Conservation (phyloP, 53 echinoderm and acorn worm genomes). For the Hippasteria phrygiana region DNA sequence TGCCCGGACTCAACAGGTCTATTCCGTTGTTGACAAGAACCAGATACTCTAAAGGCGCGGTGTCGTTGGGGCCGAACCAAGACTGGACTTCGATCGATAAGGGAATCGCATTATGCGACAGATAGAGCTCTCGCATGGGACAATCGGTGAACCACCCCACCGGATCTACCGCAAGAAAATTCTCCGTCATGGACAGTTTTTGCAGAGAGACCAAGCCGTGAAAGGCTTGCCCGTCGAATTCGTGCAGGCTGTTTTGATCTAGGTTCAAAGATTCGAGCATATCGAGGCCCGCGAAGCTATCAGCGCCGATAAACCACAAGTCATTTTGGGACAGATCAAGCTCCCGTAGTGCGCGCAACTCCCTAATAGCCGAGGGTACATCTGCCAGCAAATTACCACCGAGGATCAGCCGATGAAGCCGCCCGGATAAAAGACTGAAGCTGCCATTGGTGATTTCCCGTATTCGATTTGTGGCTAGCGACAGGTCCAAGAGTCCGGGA, state of each 20-base stretch:
- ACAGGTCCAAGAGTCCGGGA: constrained; percentile 33
- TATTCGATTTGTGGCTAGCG: constrained; percentile 30
- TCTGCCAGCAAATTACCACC: constrained; percentile 30
- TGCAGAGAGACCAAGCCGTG: constrained; percentile 4
- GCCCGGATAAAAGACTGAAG: neutral
- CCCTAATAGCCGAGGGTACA: constrained; percentile 31
- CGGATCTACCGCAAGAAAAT: constrained; percentile 26
- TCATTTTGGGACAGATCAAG: constrained; percentile 35
- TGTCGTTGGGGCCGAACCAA: constrained; percentile 24
- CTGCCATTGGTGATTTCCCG: constrained; percentile 45
- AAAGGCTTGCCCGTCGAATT: constrained; percentile 31
- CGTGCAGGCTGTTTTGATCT: constrained; percentile 17
- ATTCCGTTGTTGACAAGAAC: constrained; percentile 31
- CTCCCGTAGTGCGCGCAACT: constrained; percentile 16
- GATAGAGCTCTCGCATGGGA: constrained; percentile 5
- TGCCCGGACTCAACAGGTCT: neutral
- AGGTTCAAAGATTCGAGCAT: constrained; percentile 29
- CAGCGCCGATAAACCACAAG: constrained; percentile 12
- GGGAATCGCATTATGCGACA: constrained; percentile 47
- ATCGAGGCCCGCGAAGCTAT: constrained; percentile 18
- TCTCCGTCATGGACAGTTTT: constrained; percentile 23
- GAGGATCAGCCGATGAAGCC: constrained; percentile 33
- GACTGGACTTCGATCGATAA: constrained; percentile 14
- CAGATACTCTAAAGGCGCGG: constrained; percentile 22
- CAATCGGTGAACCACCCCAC: constrained; percentile 43